A percentile compares a stretch with the other conserved stretches of the same genome.
These are phyloP conservation scores for Drosophila sp. DNA, from an alignment of 1,140 invertebrate species.

Conservation along the genomic window DNA sequence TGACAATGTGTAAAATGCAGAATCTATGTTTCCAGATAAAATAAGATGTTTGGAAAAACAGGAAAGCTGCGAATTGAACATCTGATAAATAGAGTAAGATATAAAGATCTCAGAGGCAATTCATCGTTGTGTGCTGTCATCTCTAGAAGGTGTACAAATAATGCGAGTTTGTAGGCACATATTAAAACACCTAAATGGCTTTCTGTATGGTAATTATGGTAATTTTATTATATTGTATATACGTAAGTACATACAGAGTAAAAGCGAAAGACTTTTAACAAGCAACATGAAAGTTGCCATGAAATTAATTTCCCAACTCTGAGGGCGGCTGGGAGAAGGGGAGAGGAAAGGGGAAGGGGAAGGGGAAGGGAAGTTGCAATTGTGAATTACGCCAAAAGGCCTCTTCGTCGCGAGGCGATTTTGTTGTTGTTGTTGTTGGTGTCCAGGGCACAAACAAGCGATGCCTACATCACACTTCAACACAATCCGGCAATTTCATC, in stretches of 20 bases:
- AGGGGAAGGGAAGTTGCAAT: conserved; percentile 3
- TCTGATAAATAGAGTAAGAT: background rate
- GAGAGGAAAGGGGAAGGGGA: background rate
- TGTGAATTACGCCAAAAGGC: conserved; percentile 72
- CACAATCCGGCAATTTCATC: conserved; percentile 83
- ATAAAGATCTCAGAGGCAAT: background rate
- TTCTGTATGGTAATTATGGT: conserved; percentile 47
- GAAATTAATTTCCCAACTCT: conserved; percentile 74
- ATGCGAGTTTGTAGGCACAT: conserved; percentile 7
- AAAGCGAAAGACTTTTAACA: conserved; percentile 57
- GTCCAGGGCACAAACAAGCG: conserved; percentile 74
- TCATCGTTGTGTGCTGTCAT: background rate
- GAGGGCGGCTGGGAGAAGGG: background rate
- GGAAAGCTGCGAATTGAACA: background rate
- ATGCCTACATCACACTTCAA: conserved; percentile 84
- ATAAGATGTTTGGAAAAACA: conserved; percentile 1
- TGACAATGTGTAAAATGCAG: background rate
- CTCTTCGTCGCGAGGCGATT: conserved; percentile 29
- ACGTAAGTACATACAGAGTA: conserved; percentile 14
- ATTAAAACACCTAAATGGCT: conserved; percentile 16
- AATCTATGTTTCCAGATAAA: background rate
- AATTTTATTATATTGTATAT: conserved; percentile 45
- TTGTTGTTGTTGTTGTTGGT: conserved; percentile 17
- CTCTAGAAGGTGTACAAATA: conserved; percentile 20
- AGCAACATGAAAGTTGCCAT: conserved; percentile 46